Conservation (phyloP, 1,140 invertebrate species). For the Drosophila nannoptera region DNA sequence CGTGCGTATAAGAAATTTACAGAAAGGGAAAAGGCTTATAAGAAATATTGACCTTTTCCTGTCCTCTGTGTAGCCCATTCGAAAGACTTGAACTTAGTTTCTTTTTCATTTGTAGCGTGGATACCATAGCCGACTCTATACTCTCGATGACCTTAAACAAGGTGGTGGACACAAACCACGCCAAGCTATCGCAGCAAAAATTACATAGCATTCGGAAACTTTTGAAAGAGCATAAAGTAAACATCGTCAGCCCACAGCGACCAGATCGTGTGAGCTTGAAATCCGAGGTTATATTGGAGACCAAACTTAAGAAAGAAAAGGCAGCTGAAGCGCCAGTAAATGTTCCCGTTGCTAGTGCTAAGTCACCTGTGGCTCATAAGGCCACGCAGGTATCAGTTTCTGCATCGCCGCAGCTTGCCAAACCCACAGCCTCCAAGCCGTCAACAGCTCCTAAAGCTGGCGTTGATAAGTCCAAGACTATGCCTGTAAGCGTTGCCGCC, state of each 20-base stretch:
- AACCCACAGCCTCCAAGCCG: constrained; percentile 32
- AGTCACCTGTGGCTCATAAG: constrained; percentile 50
- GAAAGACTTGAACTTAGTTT: neutral
- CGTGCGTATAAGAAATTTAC: constrained; percentile 29
- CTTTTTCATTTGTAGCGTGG: constrained; percentile 37
- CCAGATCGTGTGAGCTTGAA: constrained; percentile 72
- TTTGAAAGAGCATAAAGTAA: constrained; percentile 54
- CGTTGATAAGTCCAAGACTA: neutral
- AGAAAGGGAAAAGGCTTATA: neutral
- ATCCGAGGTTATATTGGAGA: constrained; percentile 75
- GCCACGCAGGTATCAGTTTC: constrained; percentile 38
- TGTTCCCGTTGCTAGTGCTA: constrained; percentile 9
- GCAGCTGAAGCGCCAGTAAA: constrained; percentile 26
- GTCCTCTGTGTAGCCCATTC: too few relatives aligned
- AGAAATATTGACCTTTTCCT: neutral
- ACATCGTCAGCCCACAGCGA: constrained; percentile 68
- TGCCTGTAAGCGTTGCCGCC: neutral
- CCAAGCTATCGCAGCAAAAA: constrained; percentile 57
- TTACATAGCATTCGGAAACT: constrained; percentile 52
- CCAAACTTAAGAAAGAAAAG: constrained; percentile 48
- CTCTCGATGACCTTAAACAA: constrained; percentile 65
- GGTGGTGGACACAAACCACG: constrained; percentile 50
- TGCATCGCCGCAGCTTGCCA: constrained; percentile 13
- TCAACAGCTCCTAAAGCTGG: neutral
- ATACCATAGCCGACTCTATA: constrained; percentile 73